These are phyloP conservation scores for Zeuzera pyrina DNA, from an alignment of 2,888 invertebrate species.

Conservation along the genomic window DNA sequence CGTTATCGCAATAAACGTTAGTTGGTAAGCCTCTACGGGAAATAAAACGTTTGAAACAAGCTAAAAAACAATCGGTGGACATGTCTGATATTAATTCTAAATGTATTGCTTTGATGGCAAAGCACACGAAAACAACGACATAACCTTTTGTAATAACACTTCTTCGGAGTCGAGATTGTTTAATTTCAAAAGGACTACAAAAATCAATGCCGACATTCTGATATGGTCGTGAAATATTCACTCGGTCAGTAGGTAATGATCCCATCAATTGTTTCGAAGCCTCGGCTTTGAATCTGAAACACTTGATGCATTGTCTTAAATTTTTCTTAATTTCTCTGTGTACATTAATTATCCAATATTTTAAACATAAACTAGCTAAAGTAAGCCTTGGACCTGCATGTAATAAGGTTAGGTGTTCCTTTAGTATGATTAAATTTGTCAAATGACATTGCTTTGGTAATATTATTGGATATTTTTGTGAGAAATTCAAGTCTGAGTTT, in stretches of 20 bases:
- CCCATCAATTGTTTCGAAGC: constrained; percentile 8
- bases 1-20: constrained; percentile 12
- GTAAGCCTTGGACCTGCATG: constrained; percentile 3
- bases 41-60: constrained; percentile 10
- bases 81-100: no score
- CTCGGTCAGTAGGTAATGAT: constrained; percentile 3
- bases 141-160: not conserved
- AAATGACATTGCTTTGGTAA: no score
- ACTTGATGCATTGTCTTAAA: constrained; percentile 5
- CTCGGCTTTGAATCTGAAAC: constrained; percentile 7
- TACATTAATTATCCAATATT: constrained; percentile 8
- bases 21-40: constrained; percentile 6
- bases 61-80: constrained; percentile 11
- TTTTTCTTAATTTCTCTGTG: constrained; percentile 5
- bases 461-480: no score
- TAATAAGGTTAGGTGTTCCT: constrained; percentile 3
- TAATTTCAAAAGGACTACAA: constrained; percentile 3
- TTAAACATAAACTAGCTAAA: constrained; percentile 2
- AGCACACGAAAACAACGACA: constrained; percentile 3
- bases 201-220: constrained; percentile 5
- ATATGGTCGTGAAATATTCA: constrained; percentile 2
- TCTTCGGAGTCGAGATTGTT: not conserved
- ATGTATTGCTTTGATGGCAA: constrained; percentile 8
- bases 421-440: no score
- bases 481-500: no score